Evolutionary conservation across 2,888 invertebrate species (phyloP).

Genomic region (Macrophya annulata): DNA sequence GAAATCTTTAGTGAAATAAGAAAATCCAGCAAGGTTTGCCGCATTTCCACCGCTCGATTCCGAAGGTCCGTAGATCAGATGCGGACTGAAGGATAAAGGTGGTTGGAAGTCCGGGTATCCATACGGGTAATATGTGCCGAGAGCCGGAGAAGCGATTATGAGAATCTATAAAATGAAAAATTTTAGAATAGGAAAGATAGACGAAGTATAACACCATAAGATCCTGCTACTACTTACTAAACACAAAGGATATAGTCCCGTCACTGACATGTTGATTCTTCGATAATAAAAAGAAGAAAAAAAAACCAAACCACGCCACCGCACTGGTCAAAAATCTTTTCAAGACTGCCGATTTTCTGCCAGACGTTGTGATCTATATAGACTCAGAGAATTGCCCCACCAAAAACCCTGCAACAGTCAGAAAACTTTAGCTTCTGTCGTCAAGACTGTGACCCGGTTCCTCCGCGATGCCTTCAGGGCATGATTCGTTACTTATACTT

Average conservation of each 20-base stretch:
- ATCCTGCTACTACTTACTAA: constrained; percentile 29
- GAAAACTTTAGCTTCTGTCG: constrained; percentile 34
- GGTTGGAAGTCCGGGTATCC: constrained; percentile 54
- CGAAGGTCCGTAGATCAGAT: constrained; percentile 58
- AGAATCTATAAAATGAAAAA: constrained; percentile 13
- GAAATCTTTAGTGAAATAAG: constrained; percentile 70
- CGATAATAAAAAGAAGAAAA: neutral
- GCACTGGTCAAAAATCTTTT: constrained; percentile 11
- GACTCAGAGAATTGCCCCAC: constrained; percentile 46
- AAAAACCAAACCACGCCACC: constrained; percentile 9
- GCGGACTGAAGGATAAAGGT: constrained; percentile 53
- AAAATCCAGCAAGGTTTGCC: constrained; percentile 68
- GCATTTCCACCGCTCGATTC: neutral
- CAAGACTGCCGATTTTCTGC: constrained; percentile 33
- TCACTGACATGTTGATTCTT: constrained; percentile 27
- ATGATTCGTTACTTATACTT: neutral
- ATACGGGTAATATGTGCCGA: constrained; percentile 53
- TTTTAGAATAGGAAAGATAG: neutral
- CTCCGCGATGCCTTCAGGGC: constrained; percentile 29
- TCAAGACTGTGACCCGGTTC: constrained; percentile 50
- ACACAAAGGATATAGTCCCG: neutral
- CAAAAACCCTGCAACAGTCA: constrained; percentile 8
- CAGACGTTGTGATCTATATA: constrained; percentile 43
- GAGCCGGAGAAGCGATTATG: neutral
- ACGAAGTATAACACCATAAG: neutral